A percentile compares a stretch with the other conserved stretches of the same genome.
phyloP scores from a whole-genome alignment of 1,140 invertebrate species.

The Drosophila virilis region DNA sequence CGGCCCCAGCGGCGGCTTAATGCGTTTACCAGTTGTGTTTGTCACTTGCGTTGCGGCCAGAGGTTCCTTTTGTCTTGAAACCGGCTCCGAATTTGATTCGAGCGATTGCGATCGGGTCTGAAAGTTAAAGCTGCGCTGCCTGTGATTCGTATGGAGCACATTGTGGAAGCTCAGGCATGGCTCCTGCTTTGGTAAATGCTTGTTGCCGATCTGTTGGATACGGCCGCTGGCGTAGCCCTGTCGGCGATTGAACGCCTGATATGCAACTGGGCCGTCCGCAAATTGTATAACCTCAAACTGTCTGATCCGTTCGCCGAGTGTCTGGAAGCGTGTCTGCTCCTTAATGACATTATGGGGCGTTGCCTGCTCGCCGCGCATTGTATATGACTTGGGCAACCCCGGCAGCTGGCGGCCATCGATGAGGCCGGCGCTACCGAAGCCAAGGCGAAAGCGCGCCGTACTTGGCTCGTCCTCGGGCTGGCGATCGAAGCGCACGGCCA shows the following conservation, averaged over 20 bases:
- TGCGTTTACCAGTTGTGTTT: background rate
- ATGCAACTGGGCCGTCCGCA: slow-evolving; percentile 55
- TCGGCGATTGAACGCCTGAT: slow-evolving; percentile 47
- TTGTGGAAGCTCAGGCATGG: slow-evolving; percentile 32
- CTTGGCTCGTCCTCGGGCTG: background rate
- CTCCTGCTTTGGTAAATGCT: slow-evolving; percentile 26
- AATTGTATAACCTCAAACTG: slow-evolving; percentile 61
- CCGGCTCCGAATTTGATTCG: background rate
- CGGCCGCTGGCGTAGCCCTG: slow-evolving; percentile 6
- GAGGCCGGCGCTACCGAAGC: background rate
- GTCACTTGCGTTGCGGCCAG: background rate
- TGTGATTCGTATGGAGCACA: slow-evolving; percentile 48
- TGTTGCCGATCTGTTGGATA: background rate
- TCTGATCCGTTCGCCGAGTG: slow-evolving; percentile 49
- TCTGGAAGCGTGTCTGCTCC: slow-evolving; percentile 42
- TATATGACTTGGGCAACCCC: background rate
- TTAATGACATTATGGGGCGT: background rate
- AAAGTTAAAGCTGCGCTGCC: slow-evolving; percentile 27
- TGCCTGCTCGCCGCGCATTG: background rate
- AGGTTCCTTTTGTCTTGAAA: background rate
- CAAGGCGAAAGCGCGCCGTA: slow-evolving; percentile 6
- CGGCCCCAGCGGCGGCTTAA: slow-evolving; percentile 34
- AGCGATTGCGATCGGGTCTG: background rate
- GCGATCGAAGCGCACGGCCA: slow-evolving; percentile 15
- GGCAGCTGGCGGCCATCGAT: background rate